These are phyloP conservation scores for Dolichopus griseipennis DNA, from an alignment of 2,888 invertebrate species.

Conservation along the genomic window DNA sequence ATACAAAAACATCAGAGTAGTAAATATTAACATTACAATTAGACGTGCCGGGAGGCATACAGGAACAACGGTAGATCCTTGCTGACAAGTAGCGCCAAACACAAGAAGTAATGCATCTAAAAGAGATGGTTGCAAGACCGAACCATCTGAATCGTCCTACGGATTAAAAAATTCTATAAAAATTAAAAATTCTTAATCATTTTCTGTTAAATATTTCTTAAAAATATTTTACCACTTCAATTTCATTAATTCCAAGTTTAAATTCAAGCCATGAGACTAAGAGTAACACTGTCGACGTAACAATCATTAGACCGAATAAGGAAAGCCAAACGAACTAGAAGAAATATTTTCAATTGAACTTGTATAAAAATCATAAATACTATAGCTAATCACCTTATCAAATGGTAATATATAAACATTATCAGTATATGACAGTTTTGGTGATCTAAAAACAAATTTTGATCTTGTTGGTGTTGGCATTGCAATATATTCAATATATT, in stretches of 20 bases:
- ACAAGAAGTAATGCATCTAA: slow-evolving; percentile 50
- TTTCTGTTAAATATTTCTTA: not conserved
- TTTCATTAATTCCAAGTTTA: slow-evolving; percentile 25
- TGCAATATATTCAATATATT: slow-evolving; percentile 56
- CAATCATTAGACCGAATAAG: slow-evolving; percentile 22
- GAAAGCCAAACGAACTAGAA: slow-evolving; percentile 26
- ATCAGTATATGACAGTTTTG: slow-evolving; percentile 61
- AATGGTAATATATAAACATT: slow-evolving; percentile 65
- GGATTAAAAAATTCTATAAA: not conserved
- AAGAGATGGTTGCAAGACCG: slow-evolving; percentile 41
- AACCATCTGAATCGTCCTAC: slow-evolving; percentile 25
- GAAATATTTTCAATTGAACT: not conserved
- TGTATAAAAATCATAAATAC: not conserved
- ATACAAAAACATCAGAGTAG: slow-evolving; percentile 60
- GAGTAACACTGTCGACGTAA: slow-evolving; percentile 33
- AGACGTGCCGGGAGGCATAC: slow-evolving; percentile 44
- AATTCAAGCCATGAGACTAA: slow-evolving; percentile 44
- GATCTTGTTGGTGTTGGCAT: slow-evolving; percentile 59
- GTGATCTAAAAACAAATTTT: slow-evolving; percentile 62
- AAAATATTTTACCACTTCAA: slow-evolving; percentile 10
- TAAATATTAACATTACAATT: slow-evolving; percentile 54
- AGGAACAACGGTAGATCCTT: slow-evolving; percentile 43
- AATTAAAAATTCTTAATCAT: no score
- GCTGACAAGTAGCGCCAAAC: slow-evolving; percentile 55
- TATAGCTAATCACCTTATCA: slow-evolving; percentile 49